Conservation (phyloP, 2,113 vertebrate species). For the Urocolius indicus region DNA sequence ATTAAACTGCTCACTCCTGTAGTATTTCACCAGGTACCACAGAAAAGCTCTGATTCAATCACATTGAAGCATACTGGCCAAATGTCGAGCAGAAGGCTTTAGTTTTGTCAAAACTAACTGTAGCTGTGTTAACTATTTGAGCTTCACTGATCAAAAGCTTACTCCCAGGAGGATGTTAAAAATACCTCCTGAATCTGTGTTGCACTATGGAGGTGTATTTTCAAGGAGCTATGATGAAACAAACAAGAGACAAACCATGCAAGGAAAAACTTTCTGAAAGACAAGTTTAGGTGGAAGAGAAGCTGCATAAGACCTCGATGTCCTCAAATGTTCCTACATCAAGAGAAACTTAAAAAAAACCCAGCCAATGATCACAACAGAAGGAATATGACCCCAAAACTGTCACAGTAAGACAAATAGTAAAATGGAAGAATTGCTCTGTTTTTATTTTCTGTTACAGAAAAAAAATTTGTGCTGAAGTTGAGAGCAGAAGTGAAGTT, state of each 20-base stretch:
- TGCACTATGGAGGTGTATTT: neutral
- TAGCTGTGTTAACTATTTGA: neutral
- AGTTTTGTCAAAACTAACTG: neutral
- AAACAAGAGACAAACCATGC: neutral
- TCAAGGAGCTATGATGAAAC: neutral
- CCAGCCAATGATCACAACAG: neutral
- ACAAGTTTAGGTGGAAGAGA: neutral
- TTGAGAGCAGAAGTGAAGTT: slow-evolving; percentile 41
- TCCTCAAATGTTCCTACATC: neutral
- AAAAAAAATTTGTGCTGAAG: slow-evolving; percentile 69
- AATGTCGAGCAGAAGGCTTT: neutral
- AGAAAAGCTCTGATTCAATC: neutral
- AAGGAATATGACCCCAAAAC: slow-evolving; percentile 30
- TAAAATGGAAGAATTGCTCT: slow-evolving; percentile 58
- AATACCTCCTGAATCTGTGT: neutral
- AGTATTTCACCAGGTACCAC: neutral
- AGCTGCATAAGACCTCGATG: neutral
- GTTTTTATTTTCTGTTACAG: slow-evolving; percentile 60
- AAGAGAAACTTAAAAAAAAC: neutral
- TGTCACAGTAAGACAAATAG: slow-evolving; percentile 41
- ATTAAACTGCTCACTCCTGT: neutral
- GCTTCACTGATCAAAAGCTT: neutral
- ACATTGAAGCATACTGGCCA: neutral
- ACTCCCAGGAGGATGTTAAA: neutral
- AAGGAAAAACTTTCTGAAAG: neutral